Evolutionary conservation across 1,140 invertebrate species (phyloP), one percentile per base, ranked within the genome.

Genomic region (Meteorus sp.): DNA sequence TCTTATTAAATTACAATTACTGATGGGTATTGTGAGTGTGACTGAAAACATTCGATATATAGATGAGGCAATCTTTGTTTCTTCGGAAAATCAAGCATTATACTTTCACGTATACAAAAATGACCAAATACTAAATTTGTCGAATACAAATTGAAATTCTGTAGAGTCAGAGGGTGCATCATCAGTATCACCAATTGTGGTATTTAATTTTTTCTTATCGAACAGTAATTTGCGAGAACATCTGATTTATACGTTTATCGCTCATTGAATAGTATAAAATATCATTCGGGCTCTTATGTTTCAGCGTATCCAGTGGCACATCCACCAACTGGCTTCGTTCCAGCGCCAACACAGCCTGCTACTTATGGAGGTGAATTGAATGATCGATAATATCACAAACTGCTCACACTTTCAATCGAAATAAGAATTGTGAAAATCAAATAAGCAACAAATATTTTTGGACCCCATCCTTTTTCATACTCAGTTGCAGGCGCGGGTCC

Each of bases 401-500:
- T 29, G 27, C 4, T n/a, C n/a, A n/a, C n/a, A n/a, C n/a, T n/a
- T n/a, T n/a, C n/a, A n/a, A n/a, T n/a, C n/a, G n/a, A n/a, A n/a
- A n/a, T n/a, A n/a, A n/a, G n/a, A n/a, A n/a, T n/a, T n/a, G n/a
- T n/a, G n/a, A n/a, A n/a, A n/a, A n/a, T n/a, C n/a, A n/a, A n/a
- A n/a, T n/a, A n/a, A n/a, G n/a, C n/a, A n/a, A n/a, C n/a, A n/a
- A n/a, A n/a, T n/a, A n/a, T n/a, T n/a, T n/a, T 39, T 39, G 15
- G 5, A 39, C 5, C 5, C 15, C 15, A 39, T n/a, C 5, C 4
- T n/a, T 13, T 2, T 48, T 25, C 5, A 33, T 17, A 35, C 27
- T 2, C 65, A 85, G 85, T 87, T 75, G 83, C 84, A 59, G 84
- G 84, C 47, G 85, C 85, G n/a, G 75, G 81, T 13, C 85, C 85